A percentile compares a stretch with the other conserved stretches of the same genome.
Evolutionary conservation across 2,888 invertebrate species (phyloP).

Genomic region (Creontiades dilutus): DNA sequence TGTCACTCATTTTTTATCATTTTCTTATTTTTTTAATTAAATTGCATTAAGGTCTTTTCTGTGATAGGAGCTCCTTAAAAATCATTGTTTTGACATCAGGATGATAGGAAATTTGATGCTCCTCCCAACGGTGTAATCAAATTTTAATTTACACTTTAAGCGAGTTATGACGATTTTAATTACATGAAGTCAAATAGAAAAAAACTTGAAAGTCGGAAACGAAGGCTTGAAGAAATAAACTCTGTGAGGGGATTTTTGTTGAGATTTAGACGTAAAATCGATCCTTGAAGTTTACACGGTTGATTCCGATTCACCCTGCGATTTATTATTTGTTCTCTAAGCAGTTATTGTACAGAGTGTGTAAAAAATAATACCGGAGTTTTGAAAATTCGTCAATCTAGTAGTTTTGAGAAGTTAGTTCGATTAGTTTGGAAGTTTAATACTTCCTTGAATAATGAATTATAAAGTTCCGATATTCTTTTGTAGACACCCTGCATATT

Average conservation of each 20-base stretch:
- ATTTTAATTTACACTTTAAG: not conserved
- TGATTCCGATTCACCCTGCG: not conserved
- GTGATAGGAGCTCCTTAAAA: not conserved
- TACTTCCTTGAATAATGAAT: too few species aligned
- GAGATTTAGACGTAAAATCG: not conserved
- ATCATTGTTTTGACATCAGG: not conserved
- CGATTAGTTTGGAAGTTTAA: too few species aligned
- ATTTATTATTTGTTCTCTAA: too few species aligned
- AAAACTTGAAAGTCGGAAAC: not conserved
- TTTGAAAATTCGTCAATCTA: too few species aligned
- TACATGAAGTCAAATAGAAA: not conserved
- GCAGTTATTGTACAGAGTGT: too few species aligned
- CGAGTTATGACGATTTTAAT: not conserved
- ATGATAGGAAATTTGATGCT: not conserved
- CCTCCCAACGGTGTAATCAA: not conserved
- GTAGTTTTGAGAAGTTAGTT: too few species aligned
- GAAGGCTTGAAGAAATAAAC: not conserved
- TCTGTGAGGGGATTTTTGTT: not conserved
- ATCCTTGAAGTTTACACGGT: not conserved
- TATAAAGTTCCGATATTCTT: too few species aligned
- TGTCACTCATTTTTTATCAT: too few species aligned
- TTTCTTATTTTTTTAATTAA: too few species aligned
- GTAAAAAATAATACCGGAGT: too few species aligned
- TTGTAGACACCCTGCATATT: too few species aligned
- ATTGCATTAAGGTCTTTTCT: too few species aligned